Base-by-base conservation (phyloP, 2,797 vertebrate genomes). In the Molossus molossus region DNA sequence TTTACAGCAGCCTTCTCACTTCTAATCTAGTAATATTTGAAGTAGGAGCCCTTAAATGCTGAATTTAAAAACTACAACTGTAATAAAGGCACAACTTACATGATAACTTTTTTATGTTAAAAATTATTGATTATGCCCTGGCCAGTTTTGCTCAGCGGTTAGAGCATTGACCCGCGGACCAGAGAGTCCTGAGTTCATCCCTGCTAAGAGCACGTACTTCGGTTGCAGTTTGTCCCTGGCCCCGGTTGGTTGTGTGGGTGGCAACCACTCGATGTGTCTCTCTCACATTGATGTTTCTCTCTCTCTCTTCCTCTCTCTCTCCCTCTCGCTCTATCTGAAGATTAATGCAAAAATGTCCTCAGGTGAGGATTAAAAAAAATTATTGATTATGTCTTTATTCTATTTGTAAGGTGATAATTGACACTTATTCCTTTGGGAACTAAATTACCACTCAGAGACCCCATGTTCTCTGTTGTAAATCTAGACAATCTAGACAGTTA, bases 331-430 rank as follows among this genome's bases (percentile, higher is more conserved):
- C 33, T 33, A 33, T 33, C 33, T 33, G 33, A 33, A 33, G 33
- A 33, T 33, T 33, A 33, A 33, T 33, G 33, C 33, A 33, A 33
- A 33, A 33, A 33, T 33, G 33, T 33, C 33, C 33, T 33, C 33
- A 3, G 33, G 33, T 33, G 33, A 33, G 33, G 33, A 33, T 33
- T 33, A 33, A 33, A 33, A 64, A 94, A 85, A 94, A 73, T 53
- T 17, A 70, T 69, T 55, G 45, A 75, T 60, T 94, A 65, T 14
- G 79, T 75, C 76, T 93, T 88, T 40, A 77, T 92, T 96, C 73
- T 86, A 58, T 82, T 90, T 90, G 27, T 85, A 90, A 86, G 45
- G 25, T 37, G 27, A 27, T 94, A 65, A 80, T 88, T 95, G 21
- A 7, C 25, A 82, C 21, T 67, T 90, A 82, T 80, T 79, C n/a